A percentile compares a stretch with the other conserved stretches of the same genome.
phyloP scores from a whole-genome alignment of 2,797 vertebrate genomes.

The Chrysocyon brachyurus region DNA sequence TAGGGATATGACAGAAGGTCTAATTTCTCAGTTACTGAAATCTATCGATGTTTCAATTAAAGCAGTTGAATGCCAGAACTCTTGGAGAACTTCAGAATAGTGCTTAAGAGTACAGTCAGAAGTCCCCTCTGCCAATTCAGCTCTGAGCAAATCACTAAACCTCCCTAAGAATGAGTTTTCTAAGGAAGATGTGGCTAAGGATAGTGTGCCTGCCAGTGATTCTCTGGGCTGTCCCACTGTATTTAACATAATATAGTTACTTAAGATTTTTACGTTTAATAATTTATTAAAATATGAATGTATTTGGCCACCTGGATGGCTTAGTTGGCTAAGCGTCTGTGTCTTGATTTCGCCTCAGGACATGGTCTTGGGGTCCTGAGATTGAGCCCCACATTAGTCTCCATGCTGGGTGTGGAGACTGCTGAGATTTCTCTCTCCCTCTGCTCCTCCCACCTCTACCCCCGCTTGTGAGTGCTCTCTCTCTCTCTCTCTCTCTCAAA shows the following conservation, averaged over 20 bases:
- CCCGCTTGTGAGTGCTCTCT: background rate
- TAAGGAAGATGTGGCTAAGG: background rate
- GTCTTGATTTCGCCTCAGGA: background rate
- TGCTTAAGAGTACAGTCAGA: background rate
- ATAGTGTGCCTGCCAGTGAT: background rate
- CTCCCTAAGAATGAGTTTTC: background rate
- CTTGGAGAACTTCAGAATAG: background rate
- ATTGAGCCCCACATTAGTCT: background rate
- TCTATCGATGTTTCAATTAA: background rate
- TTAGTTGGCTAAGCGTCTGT: background rate
- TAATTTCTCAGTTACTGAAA: background rate
- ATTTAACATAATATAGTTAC: background rate
- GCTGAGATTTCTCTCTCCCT: background rate
- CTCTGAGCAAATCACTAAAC: background rate
- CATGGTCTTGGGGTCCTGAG: background rate
- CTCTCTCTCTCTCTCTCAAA: background rate
- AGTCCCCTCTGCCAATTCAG: background rate
- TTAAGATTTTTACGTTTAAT: background rate
- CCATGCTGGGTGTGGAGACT: background rate
- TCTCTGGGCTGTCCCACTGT: background rate
- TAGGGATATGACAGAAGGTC: background rate
- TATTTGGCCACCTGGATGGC: background rate
- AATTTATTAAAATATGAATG: background rate
- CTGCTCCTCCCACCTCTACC: background rate
- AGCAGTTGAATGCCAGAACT: background rate